These are phyloP conservation scores for Gobio gobio DNA, from an alignment of 2,113 vertebrate species.

Conservation along the genomic window DNA sequence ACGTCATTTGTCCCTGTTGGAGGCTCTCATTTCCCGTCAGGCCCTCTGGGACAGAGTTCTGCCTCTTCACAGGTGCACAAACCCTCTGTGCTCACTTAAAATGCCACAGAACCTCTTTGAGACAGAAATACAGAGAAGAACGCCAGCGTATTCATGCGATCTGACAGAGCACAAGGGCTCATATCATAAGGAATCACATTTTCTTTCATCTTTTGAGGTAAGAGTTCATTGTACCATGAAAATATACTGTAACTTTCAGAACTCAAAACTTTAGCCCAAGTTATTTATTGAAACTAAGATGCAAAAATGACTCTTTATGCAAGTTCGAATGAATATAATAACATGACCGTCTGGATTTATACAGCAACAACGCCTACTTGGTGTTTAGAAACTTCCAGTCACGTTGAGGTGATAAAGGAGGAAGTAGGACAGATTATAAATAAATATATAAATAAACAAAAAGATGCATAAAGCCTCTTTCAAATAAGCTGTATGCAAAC, in stretches of 20 bases:
- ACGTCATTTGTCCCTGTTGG: slow-evolving; percentile 31
- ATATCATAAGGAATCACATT: neutral
- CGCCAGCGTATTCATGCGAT: slow-evolving; percentile 16
- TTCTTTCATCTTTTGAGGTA: slow-evolving; percentile 11
- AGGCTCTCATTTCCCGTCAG: slow-evolving; percentile 19
- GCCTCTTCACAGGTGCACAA: slow-evolving; percentile 42
- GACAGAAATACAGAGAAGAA: slow-evolving; percentile 1
- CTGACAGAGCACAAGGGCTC: slow-evolving; percentile 17
- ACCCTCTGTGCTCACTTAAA: slow-evolving; percentile 12
- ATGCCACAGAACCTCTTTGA: slow-evolving; percentile 3
- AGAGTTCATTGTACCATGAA: neutral
- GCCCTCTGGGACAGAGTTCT: slow-evolving; percentile 21
- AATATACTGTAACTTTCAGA: neutral
- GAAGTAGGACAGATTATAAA: neutral
- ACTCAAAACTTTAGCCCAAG: neutral
- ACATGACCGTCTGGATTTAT: neutral
- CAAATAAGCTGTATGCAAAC: neutral
- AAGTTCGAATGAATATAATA: neutral
- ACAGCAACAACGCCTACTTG: neutral
- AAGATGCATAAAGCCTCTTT: neutral
- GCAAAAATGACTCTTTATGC: neutral
- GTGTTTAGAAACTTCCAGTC: neutral
- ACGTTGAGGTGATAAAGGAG: neutral
- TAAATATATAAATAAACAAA: neutral
- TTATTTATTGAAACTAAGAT: neutral